Evolutionary conservation across 2,888 invertebrate genomes (phyloP).

Genomic region (Napeogenes inachia): DNA sequence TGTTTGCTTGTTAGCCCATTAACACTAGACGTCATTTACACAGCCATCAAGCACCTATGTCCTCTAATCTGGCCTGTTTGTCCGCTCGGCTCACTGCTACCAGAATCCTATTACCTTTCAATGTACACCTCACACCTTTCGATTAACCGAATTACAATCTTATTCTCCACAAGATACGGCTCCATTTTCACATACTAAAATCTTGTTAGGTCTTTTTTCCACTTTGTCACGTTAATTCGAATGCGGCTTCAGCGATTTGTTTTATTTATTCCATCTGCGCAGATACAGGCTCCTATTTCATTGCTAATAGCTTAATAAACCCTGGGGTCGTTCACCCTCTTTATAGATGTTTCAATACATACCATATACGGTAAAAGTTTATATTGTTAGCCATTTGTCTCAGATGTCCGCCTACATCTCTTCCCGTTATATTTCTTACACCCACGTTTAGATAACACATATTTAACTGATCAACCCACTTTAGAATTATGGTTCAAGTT

Average conservation of each 20-base stretch:
- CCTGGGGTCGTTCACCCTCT: slow-evolving; percentile 41
- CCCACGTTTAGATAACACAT: not conserved
- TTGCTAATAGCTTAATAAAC: slow-evolving; percentile 63
- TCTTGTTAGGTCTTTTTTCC: slow-evolving; percentile 14
- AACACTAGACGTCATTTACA: slow-evolving; percentile 25
- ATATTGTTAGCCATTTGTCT: slow-evolving; percentile 26
- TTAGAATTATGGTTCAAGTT: too few species aligned
- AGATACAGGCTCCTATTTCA: slow-evolving; percentile 61
- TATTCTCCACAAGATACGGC: slow-evolving; percentile 6
- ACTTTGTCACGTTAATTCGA: slow-evolving; percentile 29
- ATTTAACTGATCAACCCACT: not conserved
- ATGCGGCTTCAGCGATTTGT: slow-evolving; percentile 48
- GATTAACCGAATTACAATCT: slow-evolving; percentile 5
- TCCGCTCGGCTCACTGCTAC: slow-evolving; percentile 17
- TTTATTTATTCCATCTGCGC: slow-evolving; percentile 53
- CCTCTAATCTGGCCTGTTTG: slow-evolving; percentile 23
- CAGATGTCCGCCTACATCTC: slow-evolving; percentile 14
- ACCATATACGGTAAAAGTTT: slow-evolving; percentile 27
- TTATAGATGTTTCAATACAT: slow-evolving; percentile 28
- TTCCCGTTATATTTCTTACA: slow-evolving; percentile 6
- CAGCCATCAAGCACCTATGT: slow-evolving; percentile 13
- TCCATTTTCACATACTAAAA: slow-evolving; percentile 10
- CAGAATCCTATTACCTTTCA: slow-evolving; percentile 23
- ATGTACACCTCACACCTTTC: slow-evolving; percentile 13
- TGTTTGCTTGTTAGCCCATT: slow-evolving; percentile 14